Conservation (phyloP, 2,113 vertebrate species). For the Cynoglossus semilaevis region DNA sequence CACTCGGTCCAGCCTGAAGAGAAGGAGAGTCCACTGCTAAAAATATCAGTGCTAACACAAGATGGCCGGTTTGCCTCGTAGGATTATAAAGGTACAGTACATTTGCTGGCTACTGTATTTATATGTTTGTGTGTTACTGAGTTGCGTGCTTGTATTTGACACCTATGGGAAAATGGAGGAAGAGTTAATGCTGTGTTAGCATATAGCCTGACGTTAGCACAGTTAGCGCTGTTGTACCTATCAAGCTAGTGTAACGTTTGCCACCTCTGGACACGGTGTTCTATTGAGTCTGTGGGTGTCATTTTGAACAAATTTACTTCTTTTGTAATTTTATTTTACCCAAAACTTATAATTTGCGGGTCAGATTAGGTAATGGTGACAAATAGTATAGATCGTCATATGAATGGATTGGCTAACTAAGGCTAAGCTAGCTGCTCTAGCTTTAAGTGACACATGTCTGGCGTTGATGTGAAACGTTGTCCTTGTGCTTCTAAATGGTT, state of each 20-base stretch:
- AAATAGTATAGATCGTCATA: constrained; percentile 18
- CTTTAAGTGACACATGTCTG: constrained; percentile 34
- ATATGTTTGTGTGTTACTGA: not conserved
- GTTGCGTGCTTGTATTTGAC: not conserved
- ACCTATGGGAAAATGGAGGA: not conserved
- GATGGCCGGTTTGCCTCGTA: constrained; percentile 93
- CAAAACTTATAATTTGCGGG: not conserved
- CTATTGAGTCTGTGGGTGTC: not conserved
- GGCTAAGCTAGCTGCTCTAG: constrained; percentile 52
- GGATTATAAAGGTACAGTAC: constrained; percentile 89
- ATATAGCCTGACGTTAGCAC: constrained; percentile 43
- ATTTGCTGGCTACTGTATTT: not conserved
- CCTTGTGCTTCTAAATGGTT: not conserved
- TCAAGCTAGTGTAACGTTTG: constrained; percentile 53
- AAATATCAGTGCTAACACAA: constrained; percentile 83
- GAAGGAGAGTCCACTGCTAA: constrained; percentile 78
- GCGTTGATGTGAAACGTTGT: constrained; percentile 3
- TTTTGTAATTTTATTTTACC: not conserved
- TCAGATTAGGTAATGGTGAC: not conserved
- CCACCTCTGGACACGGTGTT: constrained; percentile 46
- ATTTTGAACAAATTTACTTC: not conserved
- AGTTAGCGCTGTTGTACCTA: constrained; percentile 42
- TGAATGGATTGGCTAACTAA: constrained; percentile 53
- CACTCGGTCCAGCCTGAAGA: constrained; percentile 73
- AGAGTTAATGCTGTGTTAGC: not conserved